Conservation (phyloP, 2,888 invertebrate species). For the Nectonema munidae region DNA sequence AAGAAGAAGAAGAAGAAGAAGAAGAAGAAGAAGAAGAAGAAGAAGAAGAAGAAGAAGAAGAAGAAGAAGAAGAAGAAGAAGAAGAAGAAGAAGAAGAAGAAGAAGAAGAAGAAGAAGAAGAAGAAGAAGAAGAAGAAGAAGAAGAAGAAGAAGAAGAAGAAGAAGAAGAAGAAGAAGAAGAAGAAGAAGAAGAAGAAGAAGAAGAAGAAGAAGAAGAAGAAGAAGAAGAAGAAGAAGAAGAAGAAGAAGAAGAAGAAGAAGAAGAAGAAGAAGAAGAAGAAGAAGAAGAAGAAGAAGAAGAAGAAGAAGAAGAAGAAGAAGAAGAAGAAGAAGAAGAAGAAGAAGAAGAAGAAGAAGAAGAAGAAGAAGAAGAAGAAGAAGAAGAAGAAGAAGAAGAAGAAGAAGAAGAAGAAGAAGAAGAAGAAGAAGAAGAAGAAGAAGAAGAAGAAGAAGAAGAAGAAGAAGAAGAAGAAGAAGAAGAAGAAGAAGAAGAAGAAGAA, state of each 20-base stretch:
- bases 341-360: conserved; percentile 5
- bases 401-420: conserved; percentile 5
- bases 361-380: conserved; percentile 5
- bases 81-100: conserved; percentile 5
- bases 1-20: neutral
- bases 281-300: conserved; percentile 5
- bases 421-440: conserved; percentile 5
- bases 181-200: conserved; percentile 5
- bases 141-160: conserved; percentile 5
- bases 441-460: conserved; percentile 5
- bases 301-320: conserved; percentile 5
- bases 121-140: conserved; percentile 5
- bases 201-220: conserved; percentile 5
- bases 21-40: conserved; percentile 5
- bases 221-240: conserved; percentile 5
- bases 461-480: conserved; percentile 5
- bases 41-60: conserved; percentile 5
- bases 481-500: neutral
- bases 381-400: conserved; percentile 5
- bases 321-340: conserved; percentile 5
- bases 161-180: conserved; percentile 5
- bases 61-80: conserved; percentile 5
- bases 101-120: conserved; percentile 5
- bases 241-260: conserved; percentile 5
- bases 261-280: conserved; percentile 5